These are phyloP conservation scores for Trichonephila inaurata DNA, from an alignment of 1,140 invertebrate genomes.

Conservation along the genomic window DNA sequence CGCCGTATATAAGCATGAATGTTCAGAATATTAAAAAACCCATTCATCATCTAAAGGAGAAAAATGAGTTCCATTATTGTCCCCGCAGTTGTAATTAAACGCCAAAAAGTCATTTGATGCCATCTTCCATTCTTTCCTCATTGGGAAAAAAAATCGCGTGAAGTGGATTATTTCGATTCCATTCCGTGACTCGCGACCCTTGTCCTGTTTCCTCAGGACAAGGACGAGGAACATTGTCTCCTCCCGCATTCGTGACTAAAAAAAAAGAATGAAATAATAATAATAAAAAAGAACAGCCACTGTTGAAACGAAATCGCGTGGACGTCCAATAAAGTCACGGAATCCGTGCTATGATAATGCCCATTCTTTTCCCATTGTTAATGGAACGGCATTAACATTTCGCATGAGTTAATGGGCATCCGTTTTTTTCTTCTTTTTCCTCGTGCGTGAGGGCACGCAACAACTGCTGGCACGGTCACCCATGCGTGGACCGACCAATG, in stretches of 20 bases:
- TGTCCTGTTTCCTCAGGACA: constrained; percentile 35
- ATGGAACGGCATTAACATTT: constrained; percentile 60
- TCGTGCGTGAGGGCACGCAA: constrained; percentile 16
- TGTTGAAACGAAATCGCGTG: neutral
- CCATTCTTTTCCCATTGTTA: constrained; percentile 51
- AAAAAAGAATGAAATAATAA: neutral
- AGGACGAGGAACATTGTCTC: constrained; percentile 21
- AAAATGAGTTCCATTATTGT: too few relatives aligned
- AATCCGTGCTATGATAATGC: constrained; percentile 29
- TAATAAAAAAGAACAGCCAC: constrained; percentile 9
- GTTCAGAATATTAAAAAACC: too few relatives aligned
- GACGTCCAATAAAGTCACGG: constrained; percentile 35
- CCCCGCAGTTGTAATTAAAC: too few relatives aligned
- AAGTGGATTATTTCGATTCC: neutral
- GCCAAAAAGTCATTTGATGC: too few relatives aligned
- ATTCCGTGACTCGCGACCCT: constrained; percentile 23
- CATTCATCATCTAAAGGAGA: too few relatives aligned
- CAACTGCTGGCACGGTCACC: neutral
- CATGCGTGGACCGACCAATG: constrained; percentile 43
- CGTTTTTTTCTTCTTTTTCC: constrained; percentile 11
- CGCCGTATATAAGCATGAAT: too few relatives aligned
- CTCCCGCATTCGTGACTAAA: constrained; percentile 24
- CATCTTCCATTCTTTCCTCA: too few relatives aligned
- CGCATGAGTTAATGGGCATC: constrained; percentile 47
- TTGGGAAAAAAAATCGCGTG: neutral